These are phyloP conservation scores for Drosophila affinis DNA, from an alignment of 2,888 invertebrate species.

Conservation along the genomic window DNA sequence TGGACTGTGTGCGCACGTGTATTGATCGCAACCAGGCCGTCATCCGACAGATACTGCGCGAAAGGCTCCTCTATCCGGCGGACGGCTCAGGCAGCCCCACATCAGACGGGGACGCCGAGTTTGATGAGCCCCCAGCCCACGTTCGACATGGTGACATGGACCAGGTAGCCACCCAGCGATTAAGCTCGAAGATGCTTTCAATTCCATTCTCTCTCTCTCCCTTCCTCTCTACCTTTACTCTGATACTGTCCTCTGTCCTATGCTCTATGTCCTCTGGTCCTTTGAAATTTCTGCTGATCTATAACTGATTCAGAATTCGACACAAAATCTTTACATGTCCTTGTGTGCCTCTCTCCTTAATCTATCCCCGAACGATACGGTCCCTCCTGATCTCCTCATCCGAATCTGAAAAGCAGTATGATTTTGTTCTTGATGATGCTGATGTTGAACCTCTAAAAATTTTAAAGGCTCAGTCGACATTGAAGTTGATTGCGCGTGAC, in stretches of 20 bases:
- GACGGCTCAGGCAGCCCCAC: slow-evolving; percentile 68
- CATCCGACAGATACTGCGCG: slow-evolving; percentile 85
- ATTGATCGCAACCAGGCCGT: slow-evolving; percentile 87
- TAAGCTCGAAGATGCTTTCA: neutral
- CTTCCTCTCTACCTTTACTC: neutral
- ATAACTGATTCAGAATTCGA: neutral
- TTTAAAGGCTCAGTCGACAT: slow-evolving; percentile 93
- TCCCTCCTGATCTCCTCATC: slow-evolving; percentile 4
- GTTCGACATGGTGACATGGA: slow-evolving; percentile 82
- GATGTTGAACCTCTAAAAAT: slow-evolving; percentile 83
- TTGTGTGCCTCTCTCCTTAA: slow-evolving; percentile 23
- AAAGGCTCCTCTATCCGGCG: slow-evolving; percentile 87
- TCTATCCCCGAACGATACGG: slow-evolving; percentile 14
- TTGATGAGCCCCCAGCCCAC: slow-evolving; percentile 64
- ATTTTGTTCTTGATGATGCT: slow-evolving; percentile 59
- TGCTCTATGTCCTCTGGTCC: slow-evolving; percentile 11
- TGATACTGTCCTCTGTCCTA: no score
- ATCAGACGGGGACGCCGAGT: slow-evolving; percentile 25
- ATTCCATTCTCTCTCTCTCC: neutral
- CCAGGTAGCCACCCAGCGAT: slow-evolving; percentile 67
- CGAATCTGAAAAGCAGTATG: slow-evolving; percentile 28
- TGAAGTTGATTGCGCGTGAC: slow-evolving; percentile 98
- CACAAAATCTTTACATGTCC: neutral
- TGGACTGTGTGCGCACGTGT: slow-evolving; percentile 90
- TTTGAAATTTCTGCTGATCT: slow-evolving; percentile 4